Evolutionary conservation across 23 tunicate species (phyloP), one percentile per base, ranked within the genome.

Genomic region (Styela plicata): DNA sequence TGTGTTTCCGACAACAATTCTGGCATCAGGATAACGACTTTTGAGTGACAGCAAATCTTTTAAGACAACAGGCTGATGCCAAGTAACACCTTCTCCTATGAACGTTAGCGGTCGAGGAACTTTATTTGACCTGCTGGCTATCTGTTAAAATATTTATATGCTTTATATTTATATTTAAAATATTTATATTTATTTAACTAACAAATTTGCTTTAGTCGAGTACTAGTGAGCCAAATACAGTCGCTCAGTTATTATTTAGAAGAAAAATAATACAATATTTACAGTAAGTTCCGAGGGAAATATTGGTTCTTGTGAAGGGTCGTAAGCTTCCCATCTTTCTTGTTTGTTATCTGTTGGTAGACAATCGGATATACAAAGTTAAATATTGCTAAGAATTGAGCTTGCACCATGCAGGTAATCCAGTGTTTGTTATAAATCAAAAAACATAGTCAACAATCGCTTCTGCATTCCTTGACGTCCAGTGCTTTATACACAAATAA

Each of bases 271-370:
- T n/a, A n/a, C n/a, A n/a, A n/a, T 23, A 21, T 31, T 44, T 83
- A 91, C 97, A 69, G 81, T 30, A 22, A 94, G 63, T 44, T 94
- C 95, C n/a, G 98, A 88, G 35, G 98, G 98, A 83, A 89, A 94
- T 23, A 94, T 85, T 27, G 85, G 87, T 78, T 94, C 98, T 79
- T 94, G 98, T 5, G 95, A 70, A 16, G 85, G 79, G 71, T 94
- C 91, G 73, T 94, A 90, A 34, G 84, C 70, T 22, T n/a, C 27
- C 53, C 80, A 53, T 10, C 64, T 32, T 2, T 20, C 75, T 74
- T 44, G 57, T 44, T 44, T 44, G 57, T 44, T 44, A 5, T 44
- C 57, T 44, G 57, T 44, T 44, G 13, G 20, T 19, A 61, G 21
- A 21, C 21, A 21, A n/a, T n/a, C n/a, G n/a, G n/a, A n/a, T n/a